A percentile compares a stretch with the other conserved stretches of the same genome.
phyloP scores from a whole-genome alignment of 2,888 invertebrate genomes.

The Tenthredo amoena region DNA sequence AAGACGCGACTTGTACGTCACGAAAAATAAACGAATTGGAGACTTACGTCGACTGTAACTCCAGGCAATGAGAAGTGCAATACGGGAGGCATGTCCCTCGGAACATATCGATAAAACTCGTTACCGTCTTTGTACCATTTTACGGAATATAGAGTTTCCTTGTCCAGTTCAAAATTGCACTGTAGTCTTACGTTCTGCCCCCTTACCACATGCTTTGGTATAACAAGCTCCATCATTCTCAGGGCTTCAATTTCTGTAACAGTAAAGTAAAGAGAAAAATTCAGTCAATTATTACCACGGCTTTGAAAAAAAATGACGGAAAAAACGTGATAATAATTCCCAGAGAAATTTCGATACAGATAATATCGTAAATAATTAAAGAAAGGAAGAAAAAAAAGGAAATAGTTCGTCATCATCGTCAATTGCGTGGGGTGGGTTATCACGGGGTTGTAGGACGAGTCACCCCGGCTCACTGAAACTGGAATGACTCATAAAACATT shows the following conservation, averaged over 20 bases:
- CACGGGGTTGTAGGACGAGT: neutral
- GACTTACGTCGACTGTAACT: conserved; percentile 77
- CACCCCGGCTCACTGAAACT: conserved; percentile 31
- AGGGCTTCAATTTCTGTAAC: conserved; percentile 70
- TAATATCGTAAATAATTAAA: neutral
- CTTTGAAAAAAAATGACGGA: neutral
- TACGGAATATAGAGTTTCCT: conserved; percentile 77
- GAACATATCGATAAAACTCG: conserved; percentile 77
- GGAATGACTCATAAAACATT: conserved; percentile 49
- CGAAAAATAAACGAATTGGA: neutral
- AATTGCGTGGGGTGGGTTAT: neutral
- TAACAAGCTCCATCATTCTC: conserved; percentile 75
- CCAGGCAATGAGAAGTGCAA: conserved; percentile 76
- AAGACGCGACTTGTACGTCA: too few species aligned
- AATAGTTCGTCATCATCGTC: neutral
- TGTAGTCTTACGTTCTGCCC: conserved; percentile 77
- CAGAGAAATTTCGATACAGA: neutral
- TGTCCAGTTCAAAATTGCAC: conserved; percentile 78
- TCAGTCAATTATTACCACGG: neutral
- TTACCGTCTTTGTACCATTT: conserved; percentile 79
- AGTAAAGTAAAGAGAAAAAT: neutral
- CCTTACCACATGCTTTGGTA: conserved; percentile 77
- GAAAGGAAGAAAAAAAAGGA: neutral
- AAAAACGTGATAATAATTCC: neutral
- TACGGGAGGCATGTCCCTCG: conserved; percentile 75